Conservation (phyloP, 1,140 invertebrate genomes). For the Hyles euphorbiae region DNA sequence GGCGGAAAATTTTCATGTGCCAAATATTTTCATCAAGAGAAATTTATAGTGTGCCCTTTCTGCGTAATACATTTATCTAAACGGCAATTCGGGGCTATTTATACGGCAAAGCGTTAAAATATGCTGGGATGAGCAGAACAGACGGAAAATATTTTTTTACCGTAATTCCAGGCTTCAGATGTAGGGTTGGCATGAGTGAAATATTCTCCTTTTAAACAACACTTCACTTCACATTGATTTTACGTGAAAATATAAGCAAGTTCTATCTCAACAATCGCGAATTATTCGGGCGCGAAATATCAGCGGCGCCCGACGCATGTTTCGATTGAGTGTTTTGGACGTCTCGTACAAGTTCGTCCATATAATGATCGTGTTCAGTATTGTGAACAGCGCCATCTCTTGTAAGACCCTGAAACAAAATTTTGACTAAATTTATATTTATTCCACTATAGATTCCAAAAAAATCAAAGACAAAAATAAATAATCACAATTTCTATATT, state of each 20-base stretch:
- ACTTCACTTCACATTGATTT: slow-evolving; percentile 50
- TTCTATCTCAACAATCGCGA: slow-evolving; percentile 37
- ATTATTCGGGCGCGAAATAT: slow-evolving; percentile 59
- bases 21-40: no score
- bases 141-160: slow-evolving; percentile 41
- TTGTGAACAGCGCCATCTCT: slow-evolving; percentile 31
- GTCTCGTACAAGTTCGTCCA: slow-evolving; percentile 16
- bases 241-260: not conserved
- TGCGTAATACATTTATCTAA: slow-evolving; percentile 16
- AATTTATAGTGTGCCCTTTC: not conserved
- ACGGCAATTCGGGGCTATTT: slow-evolving; percentile 35
- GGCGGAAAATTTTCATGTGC: no score
- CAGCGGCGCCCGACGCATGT: slow-evolving; percentile 49
- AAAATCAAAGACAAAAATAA: not conserved
- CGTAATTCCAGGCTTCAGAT: slow-evolving; percentile 71
- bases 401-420: not conserved
- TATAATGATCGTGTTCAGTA: slow-evolving; percentile 45
- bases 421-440: not conserved
- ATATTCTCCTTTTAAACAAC: slow-evolving; percentile 30
- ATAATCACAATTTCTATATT: not conserved
- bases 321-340: slow-evolving; percentile 63
- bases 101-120: slow-evolving; percentile 47
- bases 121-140: slow-evolving; percentile 22
- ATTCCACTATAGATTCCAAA: not conserved
- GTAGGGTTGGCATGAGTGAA: slow-evolving; percentile 66